A percentile compares a stretch with the other conserved stretches of the same genome.
Conservation (phyloP, 2,888 invertebrate species). For the Odontocerum albicorne region DNA sequence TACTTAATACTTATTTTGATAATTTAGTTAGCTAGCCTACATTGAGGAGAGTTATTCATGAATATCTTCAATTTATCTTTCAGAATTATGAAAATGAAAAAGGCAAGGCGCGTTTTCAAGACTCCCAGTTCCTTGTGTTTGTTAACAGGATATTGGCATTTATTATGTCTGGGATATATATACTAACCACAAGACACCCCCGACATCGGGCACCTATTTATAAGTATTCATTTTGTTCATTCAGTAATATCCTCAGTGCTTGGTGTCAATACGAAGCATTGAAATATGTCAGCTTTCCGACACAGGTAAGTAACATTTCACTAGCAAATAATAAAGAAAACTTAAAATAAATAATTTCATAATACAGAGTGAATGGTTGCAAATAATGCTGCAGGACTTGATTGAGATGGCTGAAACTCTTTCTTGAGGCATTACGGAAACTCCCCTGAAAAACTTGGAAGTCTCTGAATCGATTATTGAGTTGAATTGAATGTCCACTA, state of each 20-base stretch:
- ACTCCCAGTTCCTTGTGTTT: slow-evolving; percentile 97
- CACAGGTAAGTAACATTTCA: slow-evolving; percentile 78
- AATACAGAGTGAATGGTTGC: no score
- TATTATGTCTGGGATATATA: slow-evolving; percentile 65
- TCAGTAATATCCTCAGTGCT: slow-evolving; percentile 96
- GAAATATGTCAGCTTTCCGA: slow-evolving; percentile 97
- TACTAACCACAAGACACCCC: slow-evolving; percentile 62
- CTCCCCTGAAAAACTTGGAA: no score
- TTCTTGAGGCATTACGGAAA: no score
- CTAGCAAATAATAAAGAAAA: no score
- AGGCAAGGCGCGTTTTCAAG: slow-evolving; percentile 75
- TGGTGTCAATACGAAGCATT: slow-evolving; percentile 99
- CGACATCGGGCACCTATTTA: slow-evolving; percentile 85
- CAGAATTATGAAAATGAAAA: slow-evolving; percentile 68
- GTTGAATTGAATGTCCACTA: no score
- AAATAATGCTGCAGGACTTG: no score
- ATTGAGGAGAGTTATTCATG: no score
- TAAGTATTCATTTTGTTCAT: slow-evolving; percentile 93
- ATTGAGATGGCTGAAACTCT: no score
- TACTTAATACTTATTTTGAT: no score
- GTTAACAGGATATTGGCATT: slow-evolving; percentile 91
- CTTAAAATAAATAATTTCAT: no score
- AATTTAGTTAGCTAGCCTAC: no score
- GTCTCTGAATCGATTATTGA: no score
- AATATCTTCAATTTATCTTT: slow-evolving; percentile 29